These are phyloP conservation scores for Drosophila sordidula DNA, from an alignment of 2,888 invertebrate genomes.

Conservation along the genomic window DNA sequence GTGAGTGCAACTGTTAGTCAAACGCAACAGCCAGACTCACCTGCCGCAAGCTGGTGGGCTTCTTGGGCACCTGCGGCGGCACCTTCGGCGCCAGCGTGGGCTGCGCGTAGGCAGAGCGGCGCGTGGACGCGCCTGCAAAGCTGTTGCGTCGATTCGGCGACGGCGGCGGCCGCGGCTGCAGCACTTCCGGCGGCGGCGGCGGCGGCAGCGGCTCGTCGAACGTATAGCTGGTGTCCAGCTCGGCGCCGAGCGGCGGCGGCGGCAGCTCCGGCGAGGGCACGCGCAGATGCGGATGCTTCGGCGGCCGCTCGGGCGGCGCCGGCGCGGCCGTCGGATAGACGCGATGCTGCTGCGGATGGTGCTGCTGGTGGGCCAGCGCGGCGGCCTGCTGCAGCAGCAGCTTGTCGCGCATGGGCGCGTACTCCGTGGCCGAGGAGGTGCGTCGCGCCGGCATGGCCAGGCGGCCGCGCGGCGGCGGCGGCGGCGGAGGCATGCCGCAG, in stretches of 20 bases:
- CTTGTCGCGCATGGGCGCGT: constrained; percentile 86
- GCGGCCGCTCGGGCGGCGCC: constrained; percentile 89
- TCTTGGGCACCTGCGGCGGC: constrained; percentile 84
- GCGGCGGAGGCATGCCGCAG: constrained; percentile 85
- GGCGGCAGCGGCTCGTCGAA: constrained; percentile 85
- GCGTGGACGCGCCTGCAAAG: constrained; percentile 84
- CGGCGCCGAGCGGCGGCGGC: constrained; percentile 83
- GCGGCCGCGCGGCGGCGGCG: constrained; percentile 84
- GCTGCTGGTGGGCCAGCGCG: constrained; percentile 82
- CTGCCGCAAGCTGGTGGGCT: constrained; percentile 82
- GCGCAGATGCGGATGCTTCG: constrained; percentile 89
- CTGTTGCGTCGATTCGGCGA: constrained; percentile 85
- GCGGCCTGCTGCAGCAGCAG: constrained; percentile 82
- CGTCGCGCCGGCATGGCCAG: constrained; percentile 82
- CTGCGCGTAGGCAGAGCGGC: constrained; percentile 68
- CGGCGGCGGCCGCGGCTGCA: constrained; percentile 79
- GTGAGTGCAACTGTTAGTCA: not conserved
- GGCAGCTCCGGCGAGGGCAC: constrained; percentile 85
- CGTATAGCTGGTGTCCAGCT: constrained; percentile 77
- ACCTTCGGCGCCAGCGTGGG: constrained; percentile 78
- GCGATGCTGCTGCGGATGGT: constrained; percentile 82
- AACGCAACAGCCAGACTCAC: constrained; percentile 51
- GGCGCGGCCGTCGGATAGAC: constrained; percentile 69
- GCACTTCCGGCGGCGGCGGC: constrained; percentile 85
- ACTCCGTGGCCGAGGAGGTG: constrained; percentile 90